phyloP scores from a whole-genome alignment of 2,113 vertebrate species.

The Thamnaconus septentrionalis region DNA sequence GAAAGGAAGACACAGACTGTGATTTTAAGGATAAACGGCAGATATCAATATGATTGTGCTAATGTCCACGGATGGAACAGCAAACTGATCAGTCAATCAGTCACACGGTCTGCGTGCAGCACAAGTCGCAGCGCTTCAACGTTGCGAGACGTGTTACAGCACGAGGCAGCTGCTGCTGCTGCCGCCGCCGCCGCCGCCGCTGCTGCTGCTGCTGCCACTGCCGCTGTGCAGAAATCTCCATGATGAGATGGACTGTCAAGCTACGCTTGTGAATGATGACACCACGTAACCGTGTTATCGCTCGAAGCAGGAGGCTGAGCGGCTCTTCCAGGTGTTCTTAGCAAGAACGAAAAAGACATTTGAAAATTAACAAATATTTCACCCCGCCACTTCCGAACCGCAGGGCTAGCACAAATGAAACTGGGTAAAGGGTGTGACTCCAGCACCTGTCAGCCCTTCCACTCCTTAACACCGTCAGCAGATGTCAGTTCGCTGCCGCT shows the following conservation, averaged over 20 bases:
- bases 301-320: conserved; percentile 23
- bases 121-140: no score
- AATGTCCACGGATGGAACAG: no score
- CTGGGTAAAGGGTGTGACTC: conserved; percentile 44
- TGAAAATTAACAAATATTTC: conserved; percentile 64
- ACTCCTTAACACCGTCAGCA: conserved; percentile 63
- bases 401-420: conserved; percentile 66
- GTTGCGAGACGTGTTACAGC: background rate
- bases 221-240: conserved; percentile 9
- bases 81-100: no score
- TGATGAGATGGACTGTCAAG: conserved; percentile 34
- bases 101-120: no score
- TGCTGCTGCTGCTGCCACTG: no score
- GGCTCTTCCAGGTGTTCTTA: conserved; percentile 56
- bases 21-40: no score
- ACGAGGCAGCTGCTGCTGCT: conserved; percentile 5
- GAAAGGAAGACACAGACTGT: no score
- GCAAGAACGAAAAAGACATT: conserved; percentile 58
- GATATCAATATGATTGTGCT: no score
- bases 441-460: conserved; percentile 53
- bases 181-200: no score
- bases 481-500: conserved; percentile 60
- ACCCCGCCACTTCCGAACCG: conserved; percentile 55
- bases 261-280: conserved; percentile 32
- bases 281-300: conserved; percentile 19